Evolutionary conservation across 2,113 vertebrate species (phyloP).

Genomic region (Carassius auratus): DNA sequence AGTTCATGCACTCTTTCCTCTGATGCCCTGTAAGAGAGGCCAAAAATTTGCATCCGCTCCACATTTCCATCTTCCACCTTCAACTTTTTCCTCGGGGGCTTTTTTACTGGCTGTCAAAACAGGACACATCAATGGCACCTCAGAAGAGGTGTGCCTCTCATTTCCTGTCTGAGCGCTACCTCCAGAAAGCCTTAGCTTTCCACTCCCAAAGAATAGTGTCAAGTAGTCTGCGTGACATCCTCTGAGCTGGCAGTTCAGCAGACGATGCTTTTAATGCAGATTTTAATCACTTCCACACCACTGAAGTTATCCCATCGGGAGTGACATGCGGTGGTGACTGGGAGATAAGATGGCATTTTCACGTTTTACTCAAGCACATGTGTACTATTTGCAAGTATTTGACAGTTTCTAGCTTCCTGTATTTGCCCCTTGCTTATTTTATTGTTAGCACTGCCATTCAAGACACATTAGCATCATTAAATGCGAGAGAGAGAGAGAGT

Average conservation of each 20-base stretch:
- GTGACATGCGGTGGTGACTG: background rate
- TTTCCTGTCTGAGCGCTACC: constrained; percentile 30
- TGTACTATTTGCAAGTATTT: background rate
- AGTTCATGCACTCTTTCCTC: background rate
- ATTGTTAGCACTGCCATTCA: constrained; percentile 30
- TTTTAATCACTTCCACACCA: constrained; percentile 45
- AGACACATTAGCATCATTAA: constrained; percentile 48
- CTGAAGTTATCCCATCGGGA: constrained; percentile 21
- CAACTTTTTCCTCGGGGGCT: background rate
- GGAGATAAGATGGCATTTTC: background rate
- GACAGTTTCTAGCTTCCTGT: background rate
- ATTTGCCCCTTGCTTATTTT: constrained; percentile 22
- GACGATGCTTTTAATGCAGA: constrained; percentile 30
- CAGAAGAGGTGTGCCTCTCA: constrained; percentile 17
- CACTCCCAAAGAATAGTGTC: background rate
- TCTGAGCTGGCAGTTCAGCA: constrained; percentile 17
- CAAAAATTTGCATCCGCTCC: constrained; percentile 15
- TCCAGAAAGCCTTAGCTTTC: constrained; percentile 31
- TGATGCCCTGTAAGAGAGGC: constrained; percentile 25
- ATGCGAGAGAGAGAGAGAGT: constrained; percentile 40
- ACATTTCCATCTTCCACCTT: constrained; percentile 1
- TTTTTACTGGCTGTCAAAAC: constrained; percentile 49
- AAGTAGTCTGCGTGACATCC: constrained; percentile 26
- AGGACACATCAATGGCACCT: constrained; percentile 39
- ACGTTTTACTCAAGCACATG: background rate